Evolutionary conservation across 2,888 invertebrate species (phyloP), one percentile per base, ranked within the genome.

Genomic region (Gandaritis pyraliata): DNA sequence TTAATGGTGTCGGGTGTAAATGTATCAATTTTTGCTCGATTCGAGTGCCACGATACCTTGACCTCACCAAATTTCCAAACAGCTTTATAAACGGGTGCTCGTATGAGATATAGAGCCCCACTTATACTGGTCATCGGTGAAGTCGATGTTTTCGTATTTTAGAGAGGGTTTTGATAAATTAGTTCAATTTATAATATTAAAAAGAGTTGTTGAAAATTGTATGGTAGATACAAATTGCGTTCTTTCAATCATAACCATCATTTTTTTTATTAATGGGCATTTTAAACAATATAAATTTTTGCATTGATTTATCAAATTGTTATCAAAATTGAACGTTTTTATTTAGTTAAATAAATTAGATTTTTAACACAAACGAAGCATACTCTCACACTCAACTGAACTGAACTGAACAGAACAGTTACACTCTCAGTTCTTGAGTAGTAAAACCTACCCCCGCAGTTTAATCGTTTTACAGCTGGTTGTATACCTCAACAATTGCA

Each of bases 1-100:
- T 69, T 66, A 66, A 69, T 64, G 45, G 45, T 43, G 52, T 46
- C 45, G 45, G 4, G n/a, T 43, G 18, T 59, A 52, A 58, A 57
- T 60, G 61, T 60, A 57, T 57, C 33, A 48, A 57, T 57, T 53
- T 48, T 58, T 58, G 49, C 46, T 3, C n/a, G 11, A 51, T 57
- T 61, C 48, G 16, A 62, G 53, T 33, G 51, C 45, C 38, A 29
- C 16, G 16, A 54, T 59, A 53, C n/a, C 13, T 50, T 54, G 55
- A 55, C 55, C 55, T 49, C 43, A n/a, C 38, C 7, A 16, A 11
- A 15, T 30, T 12, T 13, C n/a, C 46, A 16, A 48, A 53, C 13
- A 15, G 13, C 8, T 36, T 5, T 3, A n/a, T 23, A 36, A 50
- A 45, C 1, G 16, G 29, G 16, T 41, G 11, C 12, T 15, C 41